phyloP scores from a whole-genome alignment of 2,797 vertebrate genomes.

The Cuculus canorus region DNA sequence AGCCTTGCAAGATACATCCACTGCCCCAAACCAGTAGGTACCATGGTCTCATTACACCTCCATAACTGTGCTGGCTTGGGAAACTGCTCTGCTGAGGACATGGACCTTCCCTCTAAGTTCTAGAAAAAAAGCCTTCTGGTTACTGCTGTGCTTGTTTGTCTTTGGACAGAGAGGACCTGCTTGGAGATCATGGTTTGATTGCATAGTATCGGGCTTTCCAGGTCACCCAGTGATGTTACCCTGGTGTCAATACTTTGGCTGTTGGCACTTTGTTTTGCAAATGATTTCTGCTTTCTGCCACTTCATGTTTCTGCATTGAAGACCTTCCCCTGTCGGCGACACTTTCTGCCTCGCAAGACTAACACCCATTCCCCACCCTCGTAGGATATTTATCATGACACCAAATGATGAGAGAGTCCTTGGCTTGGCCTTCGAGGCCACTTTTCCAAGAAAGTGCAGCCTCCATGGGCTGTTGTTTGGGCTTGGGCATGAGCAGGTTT shows the following conservation, averaged over 20 bases:
- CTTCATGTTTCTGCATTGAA: neutral
- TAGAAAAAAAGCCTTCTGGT: neutral
- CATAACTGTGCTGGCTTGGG: neutral
- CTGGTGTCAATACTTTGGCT: neutral
- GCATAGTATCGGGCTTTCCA: neutral
- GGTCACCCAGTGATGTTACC: neutral
- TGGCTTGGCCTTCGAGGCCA: neutral
- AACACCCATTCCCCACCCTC: neutral
- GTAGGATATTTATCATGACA: neutral
- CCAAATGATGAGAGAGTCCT: neutral
- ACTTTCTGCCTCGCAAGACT: neutral
- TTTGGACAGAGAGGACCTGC: neutral
- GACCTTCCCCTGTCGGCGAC: neutral
- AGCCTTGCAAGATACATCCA: slow-evolving; percentile 95
- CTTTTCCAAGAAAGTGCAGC: neutral
- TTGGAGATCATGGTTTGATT: accelerated
- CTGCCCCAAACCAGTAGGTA: slow-evolving; percentile 93
- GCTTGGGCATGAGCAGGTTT: neutral
- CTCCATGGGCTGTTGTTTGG: neutral
- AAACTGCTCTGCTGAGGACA: neutral
- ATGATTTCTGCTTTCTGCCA: neutral
- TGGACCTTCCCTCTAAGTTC: neutral
- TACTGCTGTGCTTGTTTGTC: neutral
- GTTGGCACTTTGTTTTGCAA: neutral
- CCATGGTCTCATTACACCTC: neutral